Evolutionary conservation across 1,140 invertebrate species (phyloP), one percentile per base, ranked within the genome.

Genomic region (Drosophila orena): DNA sequence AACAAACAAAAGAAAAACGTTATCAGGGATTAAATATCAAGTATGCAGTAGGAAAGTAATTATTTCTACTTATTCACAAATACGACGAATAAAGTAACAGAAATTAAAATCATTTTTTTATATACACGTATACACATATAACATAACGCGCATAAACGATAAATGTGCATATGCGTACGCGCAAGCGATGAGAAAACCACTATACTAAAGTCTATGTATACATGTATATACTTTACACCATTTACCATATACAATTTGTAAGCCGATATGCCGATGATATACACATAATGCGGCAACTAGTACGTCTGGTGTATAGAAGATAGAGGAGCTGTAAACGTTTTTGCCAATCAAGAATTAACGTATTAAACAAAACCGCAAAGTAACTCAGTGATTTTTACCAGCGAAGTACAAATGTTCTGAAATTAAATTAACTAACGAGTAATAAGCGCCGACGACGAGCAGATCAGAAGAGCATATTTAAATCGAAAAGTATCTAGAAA

Each of bases 361-460:
- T 30, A 74, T 68, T 52, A 46, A 68, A 69, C 65, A 74, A 75
- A 89, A 70, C 77, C 73, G 77, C 70, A 80, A 90, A 90, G 74
- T 78, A 91, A 89, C 88, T 91, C 88, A 91, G 88, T 91, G 88
- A 91, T 91, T 91, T 85, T 90, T 68, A 91, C 88, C 88, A 80
- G 79, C 81, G 65, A 91, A 91, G 88, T 91, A 91, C 88, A 91
- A 91, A 91, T 91, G 84, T 91, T 86, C 72, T 55, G 70, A 90
- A 90, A 76, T 65, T 73, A 64, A 65, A 75, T 60, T 30, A 54
- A 59, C 56, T 65, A 43, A 54, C 53, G 58, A 61, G 27, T 15
- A 27, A 10, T n/a, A 50, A 50, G 47, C 30, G 47, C 27, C 53
- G 37, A 30, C 30, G 60, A 79, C 30, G 60, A 81, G 38, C 37